phyloP scores from a whole-genome alignment of 2,113 vertebrate genomes.

The Trogon melanurus region DNA sequence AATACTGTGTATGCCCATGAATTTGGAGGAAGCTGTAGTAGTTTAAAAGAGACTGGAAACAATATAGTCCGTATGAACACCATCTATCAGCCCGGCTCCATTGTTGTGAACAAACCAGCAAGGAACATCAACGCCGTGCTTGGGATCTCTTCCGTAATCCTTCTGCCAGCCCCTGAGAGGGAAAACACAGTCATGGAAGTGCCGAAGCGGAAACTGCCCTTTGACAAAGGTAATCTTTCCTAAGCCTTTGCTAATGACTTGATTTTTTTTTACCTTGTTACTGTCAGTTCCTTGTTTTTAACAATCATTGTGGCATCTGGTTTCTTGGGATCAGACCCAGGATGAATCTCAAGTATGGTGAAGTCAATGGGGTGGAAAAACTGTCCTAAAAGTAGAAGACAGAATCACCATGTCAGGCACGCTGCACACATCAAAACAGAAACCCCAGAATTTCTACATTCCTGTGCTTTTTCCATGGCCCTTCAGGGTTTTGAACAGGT shows the following conservation, averaged over 20 bases:
- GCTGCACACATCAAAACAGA: not conserved
- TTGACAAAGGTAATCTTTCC: not conserved
- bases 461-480: not conserved
- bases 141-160: conserved; percentile 83
- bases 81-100: conserved; percentile 88
- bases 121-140: conserved; percentile 74
- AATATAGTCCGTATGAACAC: conserved; percentile 83
- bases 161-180: conserved; percentile 89
- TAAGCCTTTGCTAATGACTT: not conserved
- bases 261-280: conserved; percentile 85
- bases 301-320: conserved; percentile 91
- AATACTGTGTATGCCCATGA: not conserved
- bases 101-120: conserved; percentile 95
- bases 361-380: conserved; percentile 89
- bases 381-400: conserved; percentile 82
- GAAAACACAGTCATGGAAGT: not conserved
- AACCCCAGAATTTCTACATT: not conserved
- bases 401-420: not conserved
- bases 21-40: not conserved
- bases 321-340: conserved; percentile 85
- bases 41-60: conserved; percentile 76
- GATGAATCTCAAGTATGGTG: conserved; percentile 83
- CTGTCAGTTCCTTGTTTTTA: conserved; percentile 86
- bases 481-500: not conserved
- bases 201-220: not conserved